phyloP scores from a whole-genome alignment of 2,113 vertebrate species.

The Neodon shergylaensis region DNA sequence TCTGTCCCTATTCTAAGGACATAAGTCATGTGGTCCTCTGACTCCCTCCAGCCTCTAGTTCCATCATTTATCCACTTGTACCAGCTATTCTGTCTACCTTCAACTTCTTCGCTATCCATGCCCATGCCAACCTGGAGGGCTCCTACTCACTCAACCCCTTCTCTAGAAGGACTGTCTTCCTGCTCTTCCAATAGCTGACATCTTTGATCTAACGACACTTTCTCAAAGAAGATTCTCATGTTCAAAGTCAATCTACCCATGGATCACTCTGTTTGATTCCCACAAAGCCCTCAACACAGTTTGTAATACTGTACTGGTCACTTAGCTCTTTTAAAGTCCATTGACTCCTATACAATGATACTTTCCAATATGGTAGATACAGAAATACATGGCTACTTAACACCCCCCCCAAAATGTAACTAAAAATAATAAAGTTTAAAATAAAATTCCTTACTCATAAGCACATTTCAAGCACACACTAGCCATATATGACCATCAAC shows the following conservation, averaged over 20 bases:
- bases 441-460: background rate
- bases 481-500: background rate
- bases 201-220: background rate
- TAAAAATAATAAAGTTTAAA: background rate
- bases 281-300: background rate
- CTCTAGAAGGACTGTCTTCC: background rate
- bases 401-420: background rate
- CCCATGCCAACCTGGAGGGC: background rate
- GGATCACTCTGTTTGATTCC: background rate
- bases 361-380: background rate
- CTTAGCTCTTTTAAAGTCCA: background rate
- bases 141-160: background rate
- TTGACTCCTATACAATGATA: background rate
- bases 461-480: background rate
- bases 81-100: background rate
- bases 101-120: background rate
- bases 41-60: background rate
- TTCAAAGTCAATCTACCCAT: background rate
- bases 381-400: background rate
- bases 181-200: background rate
- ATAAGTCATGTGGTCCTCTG: background rate
- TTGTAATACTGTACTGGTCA: background rate
- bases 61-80: background rate
- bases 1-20: background rate
- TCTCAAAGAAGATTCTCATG: background rate